A percentile compares a stretch with the other conserved stretches of the same genome.
Conservation (phyloP, 2,888 invertebrate genomes). For the Hoplodrina ambigua region DNA sequence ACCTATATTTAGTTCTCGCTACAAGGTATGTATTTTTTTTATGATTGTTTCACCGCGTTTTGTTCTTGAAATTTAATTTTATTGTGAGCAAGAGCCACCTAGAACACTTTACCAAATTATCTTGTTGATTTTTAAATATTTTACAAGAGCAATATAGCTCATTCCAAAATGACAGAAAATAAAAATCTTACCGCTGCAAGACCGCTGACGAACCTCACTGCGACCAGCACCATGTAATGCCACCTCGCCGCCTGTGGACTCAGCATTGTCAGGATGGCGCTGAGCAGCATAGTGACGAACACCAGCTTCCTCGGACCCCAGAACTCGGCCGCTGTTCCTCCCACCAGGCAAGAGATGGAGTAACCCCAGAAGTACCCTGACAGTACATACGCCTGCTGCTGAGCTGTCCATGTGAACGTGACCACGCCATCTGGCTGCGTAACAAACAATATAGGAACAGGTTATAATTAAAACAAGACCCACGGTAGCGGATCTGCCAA, state of each 20-base stretch:
- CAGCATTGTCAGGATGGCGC: constrained; percentile 90
- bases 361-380: constrained; percentile 91
- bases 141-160: neutral
- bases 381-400: constrained; percentile 92
- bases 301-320: constrained; percentile 91
- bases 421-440: constrained; percentile 81
- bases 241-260: constrained; percentile 91
- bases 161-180: neutral
- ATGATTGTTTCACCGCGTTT: no score
- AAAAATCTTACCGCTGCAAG: constrained; percentile 90
- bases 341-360: constrained; percentile 91
- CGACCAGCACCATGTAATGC: constrained; percentile 90
- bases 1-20: no score
- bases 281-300: constrained; percentile 89
- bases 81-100: no score
- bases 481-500: neutral
- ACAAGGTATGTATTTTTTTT: neutral
- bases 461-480: neutral
- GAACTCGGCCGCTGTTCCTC: constrained; percentile 92
- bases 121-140: neutral
- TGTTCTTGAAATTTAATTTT: no score
- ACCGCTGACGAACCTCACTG: constrained; percentile 91
- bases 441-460: constrained; percentile 27
- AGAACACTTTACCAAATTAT: no score
- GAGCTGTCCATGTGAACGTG: constrained; percentile 90